Base-by-base conservation (phyloP, 1,140 invertebrate genomes). In the Euwallacea similis region DNA sequence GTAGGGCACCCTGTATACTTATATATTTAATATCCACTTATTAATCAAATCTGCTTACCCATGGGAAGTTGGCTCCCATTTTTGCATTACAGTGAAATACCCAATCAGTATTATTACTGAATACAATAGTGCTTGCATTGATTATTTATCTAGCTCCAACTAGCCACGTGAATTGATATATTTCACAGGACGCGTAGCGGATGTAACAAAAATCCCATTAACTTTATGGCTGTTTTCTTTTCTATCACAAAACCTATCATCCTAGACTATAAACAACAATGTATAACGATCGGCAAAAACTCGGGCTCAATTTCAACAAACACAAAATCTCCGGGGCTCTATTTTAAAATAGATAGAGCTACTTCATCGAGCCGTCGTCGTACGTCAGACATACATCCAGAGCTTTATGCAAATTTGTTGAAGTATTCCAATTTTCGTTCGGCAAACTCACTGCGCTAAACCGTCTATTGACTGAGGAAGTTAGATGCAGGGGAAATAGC, bases 401-500 rank as follows among this genome's bases (percentile, higher is more conserved):
- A 8, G 56, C 59, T 69, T 42, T 69, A 69, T 69, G 67, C 67
- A 69, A 69, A 69, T 69, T 69, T 69, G 58, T 42, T 50, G 59
- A 69, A 69, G 67, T 69, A 69, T 69, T 69, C 59, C 67, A 69
- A 69, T 69, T 62, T 69, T 69, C 67, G 58, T 62, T 69, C 33
- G 9, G 59, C 67, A 69, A 69, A 69, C 67, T 69, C 50, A 60
- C 55, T 68, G 9, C 67, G 41, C 67, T 69, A 61, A 61, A 69
- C 58, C 67, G 58, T 69, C 67, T 69, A 69, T 69, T 69, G 67
- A 69, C 67, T 69, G 67, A 69, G 58, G 16, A 69, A 68, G 66
- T 68, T 68, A 68, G 66, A 68, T 68, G 66, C 66, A 60, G 54
- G 47, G 21, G 21, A 33, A 33, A 33, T 33, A 33, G 21, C 21